Percentiles rank a stretch among this genome's conserved stretches.
phyloP scores from a whole-genome alignment of 2,113 vertebrate genomes.

The Actenoides hombroni region DNA sequence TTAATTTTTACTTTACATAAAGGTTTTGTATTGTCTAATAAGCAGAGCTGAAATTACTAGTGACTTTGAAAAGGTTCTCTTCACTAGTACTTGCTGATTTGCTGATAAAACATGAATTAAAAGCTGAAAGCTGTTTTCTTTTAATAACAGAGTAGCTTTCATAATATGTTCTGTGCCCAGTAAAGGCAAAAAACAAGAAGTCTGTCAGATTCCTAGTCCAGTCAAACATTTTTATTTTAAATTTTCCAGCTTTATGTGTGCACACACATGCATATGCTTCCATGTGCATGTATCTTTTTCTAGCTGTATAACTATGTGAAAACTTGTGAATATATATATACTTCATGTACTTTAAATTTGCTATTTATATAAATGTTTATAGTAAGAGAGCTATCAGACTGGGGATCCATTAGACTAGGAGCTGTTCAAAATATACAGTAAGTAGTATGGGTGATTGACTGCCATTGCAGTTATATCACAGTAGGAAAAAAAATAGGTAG shows the following conservation, averaged over 20 bases:
- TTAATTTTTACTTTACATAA: background rate
- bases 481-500: background rate
- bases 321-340: background rate
- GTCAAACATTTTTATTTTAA: background rate
- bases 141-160: background rate
- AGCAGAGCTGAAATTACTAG: background rate
- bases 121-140: background rate
- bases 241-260: background rate
- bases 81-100: background rate
- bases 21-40: background rate
- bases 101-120: background rate
- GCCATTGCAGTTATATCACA: background rate
- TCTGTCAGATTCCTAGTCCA: background rate
- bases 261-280: background rate
- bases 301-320: background rate
- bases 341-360: background rate
- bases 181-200: background rate
- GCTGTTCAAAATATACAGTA: background rate
- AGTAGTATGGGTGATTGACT: background rate
- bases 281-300: background rate
- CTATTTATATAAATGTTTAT: background rate
- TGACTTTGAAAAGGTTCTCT: background rate
- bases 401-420: background rate
- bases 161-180: background rate
- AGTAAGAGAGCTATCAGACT: background rate